Evolutionary conservation across 2,888 invertebrate genomes (phyloP), one percentile per base, ranked within the genome.

Genomic region (Poecilus cupreus): DNA sequence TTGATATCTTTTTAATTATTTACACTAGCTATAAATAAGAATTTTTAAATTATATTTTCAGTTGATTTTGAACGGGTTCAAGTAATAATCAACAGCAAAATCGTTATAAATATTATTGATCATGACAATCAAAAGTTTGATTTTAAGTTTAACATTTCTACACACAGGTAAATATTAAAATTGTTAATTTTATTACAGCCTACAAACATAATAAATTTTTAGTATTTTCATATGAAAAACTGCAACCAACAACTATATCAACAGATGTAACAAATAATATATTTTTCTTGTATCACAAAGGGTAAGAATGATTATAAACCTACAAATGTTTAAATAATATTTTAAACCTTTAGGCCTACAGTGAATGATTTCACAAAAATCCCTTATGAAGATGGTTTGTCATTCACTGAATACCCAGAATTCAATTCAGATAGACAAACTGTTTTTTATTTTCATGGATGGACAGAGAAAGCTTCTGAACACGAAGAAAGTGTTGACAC

Each of bases 401-500:
- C 37, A 13, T 39, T 80, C 13, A 2, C 80, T 3, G 43, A 72
- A 39, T n/a, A 39, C 6, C 16, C 68, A 20, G 20, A 20, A 22
- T 80, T 80, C 39, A 32, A 72, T 8, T 13, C 8, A 24, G 39
- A 10, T 43, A 51, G 20, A 43, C 6, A 18, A 37, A 80, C 80
- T 13, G 80, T 80, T 8, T 72, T 80, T 72, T 80, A 80, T 54
- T 51, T 80, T 1, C 80, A 37, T 13, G 80, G 80, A 5, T 80
- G 80, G 80, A 51, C 70, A 6, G 80, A 80, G 39, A 22, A 57
- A 26, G 72, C 80, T 13, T 37, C 51, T 8, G n/a, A 80, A 20
- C 26, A 57, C 57, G 72, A 54, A 54, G 72, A 80, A 54, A 80
- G 80, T 54, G 39, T 54, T 1, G 72, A 80, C 43, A 54, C 57